Evolutionary conservation across 2,888 invertebrate species (phyloP).

Genomic region (Lordiphosa andalusiaca): DNA sequence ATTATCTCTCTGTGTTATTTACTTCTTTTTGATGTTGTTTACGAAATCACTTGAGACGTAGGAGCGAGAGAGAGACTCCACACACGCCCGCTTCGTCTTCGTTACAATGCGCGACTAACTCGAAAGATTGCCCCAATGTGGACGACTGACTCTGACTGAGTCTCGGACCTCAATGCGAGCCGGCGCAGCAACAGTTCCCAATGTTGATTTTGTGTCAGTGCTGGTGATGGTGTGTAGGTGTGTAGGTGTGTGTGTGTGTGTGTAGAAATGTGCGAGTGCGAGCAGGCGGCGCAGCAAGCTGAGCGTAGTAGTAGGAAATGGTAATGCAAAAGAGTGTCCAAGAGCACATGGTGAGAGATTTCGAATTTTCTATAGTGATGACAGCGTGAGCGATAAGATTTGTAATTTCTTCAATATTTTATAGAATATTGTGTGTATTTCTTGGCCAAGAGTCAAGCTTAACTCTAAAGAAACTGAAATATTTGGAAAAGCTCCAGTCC

Average conservation of each 20-base stretch:
- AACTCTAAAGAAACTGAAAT: too few species aligned
- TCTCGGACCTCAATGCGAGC: slow-evolving; percentile 30
- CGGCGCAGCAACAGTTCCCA: slow-evolving; percentile 13
- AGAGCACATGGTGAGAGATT: slow-evolving; percentile 33
- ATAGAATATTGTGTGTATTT: not conserved
- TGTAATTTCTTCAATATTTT: not conserved
- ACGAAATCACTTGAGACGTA: slow-evolving; percentile 11
- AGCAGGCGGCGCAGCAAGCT: slow-evolving; percentile 46
- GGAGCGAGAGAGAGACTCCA: slow-evolving; percentile 11
- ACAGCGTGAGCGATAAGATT: slow-evolving; percentile 37
- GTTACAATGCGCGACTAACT: slow-evolving; percentile 54
- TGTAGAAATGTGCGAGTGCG: slow-evolving; percentile 2
- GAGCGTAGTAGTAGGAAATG: slow-evolving; percentile 28
- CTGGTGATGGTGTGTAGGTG: slow-evolving; percentile 14
- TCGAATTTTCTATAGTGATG: slow-evolving; percentile 35
- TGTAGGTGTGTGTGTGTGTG: not conserved
- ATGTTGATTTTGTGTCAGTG: slow-evolving; percentile 4
- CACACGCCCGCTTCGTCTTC: slow-evolving; percentile 43
- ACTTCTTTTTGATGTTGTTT: slow-evolving; percentile 9
- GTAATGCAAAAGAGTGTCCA: slow-evolving; percentile 23
- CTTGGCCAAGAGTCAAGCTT: too few species aligned
- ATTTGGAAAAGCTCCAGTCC: too few species aligned
- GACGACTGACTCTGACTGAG: slow-evolving; percentile 36
- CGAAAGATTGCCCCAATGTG: slow-evolving; percentile 37
- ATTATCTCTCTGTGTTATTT: slow-evolving; percentile 3